A percentile compares a stretch with the other conserved stretches of the same genome.
phyloP scores from a whole-genome alignment of 2,797 vertebrate species.

The Valencia hispanica region DNA sequence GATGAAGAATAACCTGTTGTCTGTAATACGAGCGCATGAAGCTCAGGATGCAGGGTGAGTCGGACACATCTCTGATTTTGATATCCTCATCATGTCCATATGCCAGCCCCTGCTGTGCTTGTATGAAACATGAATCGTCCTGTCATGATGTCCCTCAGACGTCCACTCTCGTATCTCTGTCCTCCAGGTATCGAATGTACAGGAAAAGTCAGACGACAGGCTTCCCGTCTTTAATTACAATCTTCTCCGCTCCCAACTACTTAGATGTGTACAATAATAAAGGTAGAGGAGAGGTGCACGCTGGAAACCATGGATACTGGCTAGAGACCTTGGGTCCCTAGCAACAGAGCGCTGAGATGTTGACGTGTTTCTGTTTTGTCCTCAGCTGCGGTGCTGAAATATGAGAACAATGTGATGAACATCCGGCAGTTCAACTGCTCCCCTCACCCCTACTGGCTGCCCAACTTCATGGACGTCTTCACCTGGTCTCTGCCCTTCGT shows the following conservation, averaged over 20 bases:
- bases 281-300: slow-evolving; percentile 82
- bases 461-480: slow-evolving; percentile 87
- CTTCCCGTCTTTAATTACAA: slow-evolving; percentile 98
- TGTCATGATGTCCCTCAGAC: background rate
- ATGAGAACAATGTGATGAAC: slow-evolving; percentile 87
- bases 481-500: slow-evolving; percentile 86
- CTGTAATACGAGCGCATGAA: slow-evolving; percentile 99
- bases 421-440: slow-evolving; percentile 86
- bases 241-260: slow-evolving; percentile 99
- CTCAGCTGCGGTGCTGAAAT: slow-evolving; percentile 83
- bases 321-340: slow-evolving; percentile 8
- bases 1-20: slow-evolving; percentile 99
- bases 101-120: no score
- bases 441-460: slow-evolving; percentile 85
- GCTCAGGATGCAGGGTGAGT: slow-evolving; percentile 99
- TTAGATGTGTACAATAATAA: slow-evolving; percentile 99
- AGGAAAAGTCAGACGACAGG: slow-evolving; percentile 99
- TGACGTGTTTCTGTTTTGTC: slow-evolving; percentile 31
- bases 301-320: slow-evolving; percentile 61
- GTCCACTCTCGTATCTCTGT: background rate
- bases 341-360: slow-evolving; percentile 7
- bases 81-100: background rate
- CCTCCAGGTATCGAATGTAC: slow-evolving; percentile 97
- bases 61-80: slow-evolving; percentile 1
- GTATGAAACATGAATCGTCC: background rate